Conservation (phyloP, 2,113 vertebrate species). For the Budorcas taxicolor region DNA sequence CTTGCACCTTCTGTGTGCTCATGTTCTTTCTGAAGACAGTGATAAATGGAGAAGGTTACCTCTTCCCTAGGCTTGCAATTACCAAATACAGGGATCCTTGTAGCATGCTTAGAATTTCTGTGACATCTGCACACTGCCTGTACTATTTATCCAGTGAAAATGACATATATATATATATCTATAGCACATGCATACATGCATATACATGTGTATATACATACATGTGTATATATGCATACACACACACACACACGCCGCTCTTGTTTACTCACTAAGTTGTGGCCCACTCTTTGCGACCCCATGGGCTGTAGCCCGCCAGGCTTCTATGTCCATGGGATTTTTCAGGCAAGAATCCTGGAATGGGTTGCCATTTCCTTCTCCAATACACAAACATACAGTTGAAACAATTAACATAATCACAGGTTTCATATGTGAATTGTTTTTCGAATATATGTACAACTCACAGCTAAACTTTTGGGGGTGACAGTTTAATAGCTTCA, state of each 20-base stretch:
- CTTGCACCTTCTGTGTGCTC: neutral
- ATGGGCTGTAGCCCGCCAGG: neutral
- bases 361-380: neutral
- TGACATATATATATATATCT: neutral
- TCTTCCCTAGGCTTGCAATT: neutral
- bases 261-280: neutral
- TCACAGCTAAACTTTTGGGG: neutral
- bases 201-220: neutral
- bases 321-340: neutral
- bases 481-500: neutral
- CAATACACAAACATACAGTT: neutral
- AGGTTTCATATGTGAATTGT: neutral
- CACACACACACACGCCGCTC: neutral
- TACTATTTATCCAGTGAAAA: neutral
- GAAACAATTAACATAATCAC: neutral
- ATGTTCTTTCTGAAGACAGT: neutral
- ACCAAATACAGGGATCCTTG: neutral
- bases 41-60: neutral
- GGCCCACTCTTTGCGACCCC: neutral
- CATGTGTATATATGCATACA: neutral
- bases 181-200: neutral
- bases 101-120: rapidly evolving
- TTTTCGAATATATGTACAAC: neutral
- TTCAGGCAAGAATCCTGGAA: neutral
- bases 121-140: neutral